Evolutionary conservation across 35 echinoderm and acorn worm species (phyloP), one percentile per base, ranked within the genome.

Genomic region (Apostichopus parvimensis): DNA sequence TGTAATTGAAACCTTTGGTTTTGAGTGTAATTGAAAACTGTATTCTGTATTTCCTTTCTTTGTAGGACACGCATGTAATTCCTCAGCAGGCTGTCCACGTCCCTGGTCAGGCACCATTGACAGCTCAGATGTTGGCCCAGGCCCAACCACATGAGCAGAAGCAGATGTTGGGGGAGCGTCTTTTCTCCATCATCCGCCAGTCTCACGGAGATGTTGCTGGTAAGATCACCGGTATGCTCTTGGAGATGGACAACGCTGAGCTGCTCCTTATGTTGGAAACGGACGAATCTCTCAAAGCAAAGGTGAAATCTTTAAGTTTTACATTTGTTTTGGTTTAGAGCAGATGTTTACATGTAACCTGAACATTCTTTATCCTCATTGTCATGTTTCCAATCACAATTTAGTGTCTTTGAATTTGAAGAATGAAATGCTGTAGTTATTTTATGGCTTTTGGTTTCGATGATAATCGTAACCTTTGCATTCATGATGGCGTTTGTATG

Each of bases 141-240:
- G 88, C 90, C 56, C 90, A 66, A 34, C 89, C 93, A 28, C 93
- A 86, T 17, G 93, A 94, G 26, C 93, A 91, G 90, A 94, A 94
- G 72, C 93, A 94, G 90, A 94, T 94, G 93, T 91, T 94, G 79
- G 93, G 93, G 6, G 89, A 94, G 90, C 93, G 90, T 94, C 82
- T 94, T 13, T 94, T 86, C 93, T 83, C 73, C 11, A 87, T 92
- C 89, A 91, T 94, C 22, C 80, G 87, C 4, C 61, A 72, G 64
- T 92, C 78, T 66, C 93, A 94, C 61, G 90, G 90, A 13, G 93
- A 94, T 1, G 28, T 92, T 15, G 58, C 21, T 55, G 93, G 81
- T 68, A 94, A 94, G 80, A 94, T 94, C 61, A 94, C 93, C 28
- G 93, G 93, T 7, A 94, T 94, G 90, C 80, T 94, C 57, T 68